phyloP scores from a whole-genome alignment of 1,140 invertebrate species.

The Anoplolepis gracilipes region DNA sequence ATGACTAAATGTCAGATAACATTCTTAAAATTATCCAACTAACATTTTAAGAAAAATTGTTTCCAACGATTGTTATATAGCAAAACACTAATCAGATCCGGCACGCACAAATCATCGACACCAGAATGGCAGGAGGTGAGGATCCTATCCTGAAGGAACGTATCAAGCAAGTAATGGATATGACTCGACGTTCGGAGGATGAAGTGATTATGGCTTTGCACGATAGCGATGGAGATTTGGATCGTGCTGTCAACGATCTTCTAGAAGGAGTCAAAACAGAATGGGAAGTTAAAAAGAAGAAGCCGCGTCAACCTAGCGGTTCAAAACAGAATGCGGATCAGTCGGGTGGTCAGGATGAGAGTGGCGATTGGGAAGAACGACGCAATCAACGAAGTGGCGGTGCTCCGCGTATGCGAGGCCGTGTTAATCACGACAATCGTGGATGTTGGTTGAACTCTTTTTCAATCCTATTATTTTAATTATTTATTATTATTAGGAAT shows the following conservation, averaged over 20 bases:
- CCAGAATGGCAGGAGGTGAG: conserved; percentile 86
- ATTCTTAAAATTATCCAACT: neutral
- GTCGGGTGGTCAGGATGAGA: conserved; percentile 78
- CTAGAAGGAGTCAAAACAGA: conserved; percentile 88
- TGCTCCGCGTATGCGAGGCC: conserved; percentile 84
- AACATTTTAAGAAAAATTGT: neutral
- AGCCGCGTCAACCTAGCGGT: conserved; percentile 88
- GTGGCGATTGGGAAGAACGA: conserved; percentile 86
- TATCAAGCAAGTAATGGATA: conserved; percentile 92
- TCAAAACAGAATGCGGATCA: conserved; percentile 83
- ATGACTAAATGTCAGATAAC: neutral
- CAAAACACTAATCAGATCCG: conserved; percentile 86
- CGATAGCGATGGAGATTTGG: conserved; percentile 92
- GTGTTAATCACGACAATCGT: conserved; percentile 85
- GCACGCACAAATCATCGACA: conserved; percentile 90
- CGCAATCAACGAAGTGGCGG: conserved; percentile 84
- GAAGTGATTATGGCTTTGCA: conserved; percentile 93
- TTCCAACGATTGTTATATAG: conserved; percentile 39
- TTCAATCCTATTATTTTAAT: neutral
- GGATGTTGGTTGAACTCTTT: conserved; percentile 81
- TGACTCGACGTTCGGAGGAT: conserved; percentile 92
- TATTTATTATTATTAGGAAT: neutral
- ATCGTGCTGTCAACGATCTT: conserved; percentile 91
- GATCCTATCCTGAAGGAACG: conserved; percentile 90
- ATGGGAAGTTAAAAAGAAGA: conserved; percentile 93